Base-by-base conservation (phyloP, 2,888 invertebrate genomes). In the Alsophila aescularia region DNA sequence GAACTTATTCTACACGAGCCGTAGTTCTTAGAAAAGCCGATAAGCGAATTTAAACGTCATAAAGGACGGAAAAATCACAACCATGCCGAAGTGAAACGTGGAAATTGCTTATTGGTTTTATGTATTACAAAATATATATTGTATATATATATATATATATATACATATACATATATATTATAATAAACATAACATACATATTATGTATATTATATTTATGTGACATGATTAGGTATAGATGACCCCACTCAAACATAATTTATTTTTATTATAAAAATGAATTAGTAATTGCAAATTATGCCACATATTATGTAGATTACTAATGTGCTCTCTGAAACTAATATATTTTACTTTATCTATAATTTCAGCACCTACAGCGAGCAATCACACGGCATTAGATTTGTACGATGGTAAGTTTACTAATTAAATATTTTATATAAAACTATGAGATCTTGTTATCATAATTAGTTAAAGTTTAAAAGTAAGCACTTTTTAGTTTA, bases 341-440 rank as follows among this genome's bases (percentile, higher is more conserved):
- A 45, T 15, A 8, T 18, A 8, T 5, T 18, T 41, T 43, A 40
- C 42, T 73, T 72, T 81, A 14, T 81, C 82, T 80, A n/a, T n/a
- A 67, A 72, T 94, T 95, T 69, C 93, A 95, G 95, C 95, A 83
- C 95, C 95, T 64, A 87, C 94, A 71, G 80, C 93, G 61, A 92
- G 93, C 76, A 93, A 94, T 71, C 92, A 92, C 68, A 92, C 94
- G 60, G 93, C 94, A 73, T 84, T 94, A 79, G 94, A 94, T 83
- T 90, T 93, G 78, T 94, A 94, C 79, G 93, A 94, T 81, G 87
- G 90, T 90, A 73, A 75, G 82, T 70, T 52, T 15, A n/a, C 14
- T 21, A 12, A 3, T 21, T 39, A 12, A 4, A 21, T 7, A 1
- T 18, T 13, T 24, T 5, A 1, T 24, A 24, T 24, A 18, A 18